Evolutionary conservation across 2,113 vertebrate genomes (phyloP).

Genomic region (Proterorhinus semilunaris): DNA sequence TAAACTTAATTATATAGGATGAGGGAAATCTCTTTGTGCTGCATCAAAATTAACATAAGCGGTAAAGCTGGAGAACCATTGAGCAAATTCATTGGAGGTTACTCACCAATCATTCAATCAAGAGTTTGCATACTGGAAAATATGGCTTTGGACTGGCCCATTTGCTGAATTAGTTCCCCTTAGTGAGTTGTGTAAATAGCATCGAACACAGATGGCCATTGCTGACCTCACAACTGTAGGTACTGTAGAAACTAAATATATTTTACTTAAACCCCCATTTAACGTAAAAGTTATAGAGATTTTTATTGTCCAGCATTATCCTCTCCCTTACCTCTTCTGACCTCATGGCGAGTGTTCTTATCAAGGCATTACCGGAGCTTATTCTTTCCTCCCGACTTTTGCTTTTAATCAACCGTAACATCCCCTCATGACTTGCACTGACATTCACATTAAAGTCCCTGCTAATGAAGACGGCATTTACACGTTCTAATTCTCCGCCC

Average conservation of each 20-base stretch:
- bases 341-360: constrained; percentile 13
- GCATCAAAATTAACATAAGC: constrained; percentile 50
- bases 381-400: constrained; percentile 22
- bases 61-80: constrained; percentile 8
- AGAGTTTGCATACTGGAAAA: background rate
- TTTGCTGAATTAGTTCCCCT: background rate
- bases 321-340: constrained; percentile 39
- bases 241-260: too few relatives aligned
- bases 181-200: too few relatives aligned
- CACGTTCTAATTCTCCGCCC: constrained; percentile 64
- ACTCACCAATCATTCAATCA: too few relatives aligned
- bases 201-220: too few relatives aligned
- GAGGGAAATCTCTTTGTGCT: constrained; percentile 34
- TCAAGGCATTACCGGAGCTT: constrained; percentile 15
- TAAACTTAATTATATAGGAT: constrained; percentile 43
- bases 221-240: too few relatives aligned
- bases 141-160: background rate
- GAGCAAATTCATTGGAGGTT: background rate
- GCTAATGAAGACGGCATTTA: constrained; percentile 66
- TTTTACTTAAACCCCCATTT: too few relatives aligned
- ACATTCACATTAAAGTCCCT: constrained; percentile 73
- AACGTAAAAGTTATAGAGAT: background rate
- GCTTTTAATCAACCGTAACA: constrained; percentile 50
- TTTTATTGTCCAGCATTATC: constrained; percentile 24
- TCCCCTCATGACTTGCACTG: constrained; percentile 62